A percentile compares a stretch with the other conserved stretches of the same genome.
Conservation (phyloP, 2,113 vertebrate genomes). For the Lophius piscatorius region DNA sequence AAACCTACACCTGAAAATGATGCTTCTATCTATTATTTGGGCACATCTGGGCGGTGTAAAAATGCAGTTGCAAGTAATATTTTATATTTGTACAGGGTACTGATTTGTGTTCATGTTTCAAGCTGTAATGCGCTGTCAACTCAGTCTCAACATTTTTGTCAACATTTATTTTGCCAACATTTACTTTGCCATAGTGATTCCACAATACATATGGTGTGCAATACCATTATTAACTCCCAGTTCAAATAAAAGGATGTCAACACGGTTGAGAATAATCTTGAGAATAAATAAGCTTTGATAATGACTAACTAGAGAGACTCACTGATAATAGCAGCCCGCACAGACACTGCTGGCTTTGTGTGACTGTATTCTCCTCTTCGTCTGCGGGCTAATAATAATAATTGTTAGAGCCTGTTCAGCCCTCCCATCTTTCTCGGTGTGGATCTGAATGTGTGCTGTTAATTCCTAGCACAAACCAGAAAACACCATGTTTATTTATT, state of each 20-base stretch:
- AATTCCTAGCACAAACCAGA: conserved; percentile 32
- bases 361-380: conserved; percentile 27
- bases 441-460: conserved; percentile 25
- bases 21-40: too few species aligned
- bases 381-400: conserved; percentile 27
- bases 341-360: conserved; percentile 37
- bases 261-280: background rate
- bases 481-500: conserved; percentile 60
- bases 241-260: background rate
- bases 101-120: too few species aligned
- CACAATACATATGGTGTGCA: too few species aligned
- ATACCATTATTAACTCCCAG: too few species aligned
- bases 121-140: too few species aligned
- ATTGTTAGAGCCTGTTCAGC: conserved; percentile 19
- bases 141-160: too few species aligned
- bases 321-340: conserved; percentile 11
- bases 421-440: conserved; percentile 36
- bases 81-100: too few species aligned
- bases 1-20: too few species aligned
- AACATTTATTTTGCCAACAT: too few species aligned
- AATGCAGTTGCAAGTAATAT: too few species aligned
- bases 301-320: conserved; percentile 20
- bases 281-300: conserved; percentile 21
- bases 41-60: too few species aligned
- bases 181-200: too few species aligned